Base-by-base conservation (phyloP, 2,113 vertebrate species). In the Rhea americana region DNA sequence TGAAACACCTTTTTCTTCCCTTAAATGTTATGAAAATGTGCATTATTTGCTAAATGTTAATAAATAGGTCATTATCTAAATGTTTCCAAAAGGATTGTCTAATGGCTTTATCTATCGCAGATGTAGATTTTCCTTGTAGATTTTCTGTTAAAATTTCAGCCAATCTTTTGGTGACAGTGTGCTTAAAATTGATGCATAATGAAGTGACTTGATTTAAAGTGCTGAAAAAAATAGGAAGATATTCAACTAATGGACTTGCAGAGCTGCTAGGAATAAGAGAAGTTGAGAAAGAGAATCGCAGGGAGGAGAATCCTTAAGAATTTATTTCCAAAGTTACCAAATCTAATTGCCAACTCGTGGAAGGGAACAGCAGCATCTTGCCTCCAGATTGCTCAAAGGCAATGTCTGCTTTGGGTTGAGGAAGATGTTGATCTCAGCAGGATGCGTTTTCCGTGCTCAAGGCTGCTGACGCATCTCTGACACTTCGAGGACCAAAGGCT, bases 151-250 rank as follows among this genome's bases (percentile, higher is more conserved):
- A 37, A 51, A 68, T 85, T 74, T 35, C 70, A 67, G 65, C 28
- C 66, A 18, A 26, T 68, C 32, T 65, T 88, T 59, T 76, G 35
- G 74, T 89, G 95, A 78, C 12, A 32, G 53, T 1, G 4, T 85
- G 62, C 56, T 93, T 93, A 47, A 91, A 90, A 89, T 65, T 93
- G 78, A 83, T 91, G 73, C 93, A 82, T 91, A 93, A 88, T 48
- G 91, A 93, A 91, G 71, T 50, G 76, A 19, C 76, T 93, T 56
- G 43, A 63, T 85, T 88, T 81, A 68, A 90, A 86, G n/a, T 32
- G 73, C 79, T 86, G 82, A 94, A 78, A 83, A 83, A 93, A 75
- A 93, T 41, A 76, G 76, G 90, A 93, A 93, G 43, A 39, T 45
- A 0, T 93, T 96, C 89, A 91, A 68, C 80, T 67, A 55, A 39